Conservation (phyloP, 2,888 invertebrate species). For the Scaptomyza polygonia region DNA sequence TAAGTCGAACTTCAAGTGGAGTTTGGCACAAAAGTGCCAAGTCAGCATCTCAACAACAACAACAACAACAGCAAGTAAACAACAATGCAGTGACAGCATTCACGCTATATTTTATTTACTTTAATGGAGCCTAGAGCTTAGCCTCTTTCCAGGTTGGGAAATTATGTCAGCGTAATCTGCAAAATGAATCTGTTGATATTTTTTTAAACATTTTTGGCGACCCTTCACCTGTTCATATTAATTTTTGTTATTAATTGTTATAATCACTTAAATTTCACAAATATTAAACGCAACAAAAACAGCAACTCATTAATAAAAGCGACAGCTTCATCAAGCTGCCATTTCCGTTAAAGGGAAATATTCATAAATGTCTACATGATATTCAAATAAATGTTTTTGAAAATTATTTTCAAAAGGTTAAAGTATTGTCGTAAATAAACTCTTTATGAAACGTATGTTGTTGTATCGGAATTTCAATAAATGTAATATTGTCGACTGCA, state of each 20-base stretch:
- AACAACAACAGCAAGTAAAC: constrained; percentile 21
- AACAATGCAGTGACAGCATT: constrained; percentile 60
- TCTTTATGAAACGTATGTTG: constrained; percentile 21
- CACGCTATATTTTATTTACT: constrained; percentile 74
- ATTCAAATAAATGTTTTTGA: constrained; percentile 1
- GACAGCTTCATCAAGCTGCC: constrained; percentile 12
- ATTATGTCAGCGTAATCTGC: constrained; percentile 40
- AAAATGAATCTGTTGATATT: constrained; percentile 25
- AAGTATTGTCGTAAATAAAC: constrained; percentile 18
- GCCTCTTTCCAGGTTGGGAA: constrained; percentile 58
- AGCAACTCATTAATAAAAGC: constrained; percentile 32
- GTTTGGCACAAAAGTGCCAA: constrained; percentile 57
- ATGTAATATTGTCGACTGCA: constrained; percentile 52
- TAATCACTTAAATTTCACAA: constrained; percentile 59
- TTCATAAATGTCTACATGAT: background rate
- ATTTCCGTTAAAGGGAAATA: constrained; percentile 29
- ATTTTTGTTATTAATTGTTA: constrained; percentile 53
- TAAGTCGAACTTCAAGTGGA: constrained; percentile 45
- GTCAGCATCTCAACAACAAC: constrained; percentile 52
- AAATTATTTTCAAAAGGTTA: constrained; percentile 21
- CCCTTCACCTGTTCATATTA: constrained; percentile 61
- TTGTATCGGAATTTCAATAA: constrained; percentile 29
- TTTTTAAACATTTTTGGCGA: constrained; percentile 22
- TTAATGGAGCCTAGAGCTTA: constrained; percentile 65
- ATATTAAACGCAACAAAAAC: constrained; percentile 28